These are phyloP conservation scores for Euclidia mi DNA, from an alignment of 2,888 invertebrate genomes.

Conservation along the genomic window DNA sequence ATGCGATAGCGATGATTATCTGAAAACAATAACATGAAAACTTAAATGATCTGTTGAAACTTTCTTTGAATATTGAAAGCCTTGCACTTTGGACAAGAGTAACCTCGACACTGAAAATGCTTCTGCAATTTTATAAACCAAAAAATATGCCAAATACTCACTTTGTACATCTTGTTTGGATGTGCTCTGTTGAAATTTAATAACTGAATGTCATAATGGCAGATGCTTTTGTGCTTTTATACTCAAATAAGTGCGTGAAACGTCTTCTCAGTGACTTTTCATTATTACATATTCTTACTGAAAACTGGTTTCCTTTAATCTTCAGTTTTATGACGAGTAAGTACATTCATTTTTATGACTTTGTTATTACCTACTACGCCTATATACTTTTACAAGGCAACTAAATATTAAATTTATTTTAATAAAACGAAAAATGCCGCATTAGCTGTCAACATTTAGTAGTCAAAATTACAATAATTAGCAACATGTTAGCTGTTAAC, in stretches of 20 bases:
- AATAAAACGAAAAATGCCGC: background rate
- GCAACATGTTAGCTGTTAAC: background rate
- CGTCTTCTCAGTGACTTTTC: constrained; percentile 42
- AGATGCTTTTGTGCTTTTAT: constrained; percentile 64
- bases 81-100: too few relatives aligned
- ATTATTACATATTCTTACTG: constrained; percentile 47
- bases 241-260: constrained; percentile 54
- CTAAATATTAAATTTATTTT: too few relatives aligned
- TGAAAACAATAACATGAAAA: constrained; percentile 21
- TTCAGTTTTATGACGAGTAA: constrained; percentile 33
- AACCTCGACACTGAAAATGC: too few relatives aligned
- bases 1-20: constrained; percentile 49
- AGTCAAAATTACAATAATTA: background rate
- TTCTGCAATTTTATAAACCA: background rate
- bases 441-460: background rate
- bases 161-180: constrained; percentile 67
- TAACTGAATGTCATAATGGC: constrained; percentile 65
- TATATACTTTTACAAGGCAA: too few relatives aligned
- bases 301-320: constrained; percentile 44
- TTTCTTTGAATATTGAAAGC: too few relatives aligned
- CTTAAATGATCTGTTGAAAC: too few relatives aligned
- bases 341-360: constrained; percentile 6
- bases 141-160: constrained; percentile 48
- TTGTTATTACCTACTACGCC: too few relatives aligned
- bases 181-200: constrained; percentile 54